Base-by-base conservation (phyloP, 2,888 invertebrate genomes). In the Deroplatys truncata region DNA sequence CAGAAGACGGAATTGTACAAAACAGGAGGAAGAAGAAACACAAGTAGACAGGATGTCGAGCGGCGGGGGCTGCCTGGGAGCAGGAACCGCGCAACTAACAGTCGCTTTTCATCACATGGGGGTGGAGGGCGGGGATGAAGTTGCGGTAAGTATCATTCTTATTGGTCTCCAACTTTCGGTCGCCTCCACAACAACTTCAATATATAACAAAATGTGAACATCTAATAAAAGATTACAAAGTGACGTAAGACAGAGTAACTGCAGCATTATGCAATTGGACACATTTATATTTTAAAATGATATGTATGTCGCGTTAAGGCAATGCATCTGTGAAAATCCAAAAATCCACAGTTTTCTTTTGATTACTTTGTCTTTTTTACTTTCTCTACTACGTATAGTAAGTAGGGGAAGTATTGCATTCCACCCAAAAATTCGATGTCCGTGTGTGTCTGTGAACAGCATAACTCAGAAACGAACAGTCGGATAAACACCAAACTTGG, bases 1-100 rank as follows among this genome's bases (percentile, higher is more conserved):
- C 16, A 87, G 87, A 83, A 87, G 87, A 35, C 87, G 87, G 49
- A 82, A 82, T 86, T 86, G 28, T 82, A 29, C 82, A 15, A 28
- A 87, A 87, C 83, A 83, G 82, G 56, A 72, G 56, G 56, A 72
- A 72, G 56, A 72, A 72, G 56, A 87, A 87, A 87, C 82, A 87
- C 35, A 83, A 87, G 31, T 72, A 83, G 87, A 87, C 87, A 83
- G 87, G 87, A 87, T 87, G 87, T 83, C 83, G 87, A 31, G 84
- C 25, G 28, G 84, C 8, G n/a, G 84, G 84, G 29, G 5, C 16
- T 28, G 84, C 43, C 43, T 43, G 43, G 43, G 43, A 43, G 20
- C 56, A 72, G 56, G 56, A 72, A 72, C 56, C 56, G 25, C 20
- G 20, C 56, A 72, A 16, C 56, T 56, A 56, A 25, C 56, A 20